Percentiles rank a stretch among this genome's conserved stretches.
These are phyloP conservation scores for Entomobrya multifasciata DNA, from an alignment of 2,888 invertebrate species.

Conservation along the genomic window DNA sequence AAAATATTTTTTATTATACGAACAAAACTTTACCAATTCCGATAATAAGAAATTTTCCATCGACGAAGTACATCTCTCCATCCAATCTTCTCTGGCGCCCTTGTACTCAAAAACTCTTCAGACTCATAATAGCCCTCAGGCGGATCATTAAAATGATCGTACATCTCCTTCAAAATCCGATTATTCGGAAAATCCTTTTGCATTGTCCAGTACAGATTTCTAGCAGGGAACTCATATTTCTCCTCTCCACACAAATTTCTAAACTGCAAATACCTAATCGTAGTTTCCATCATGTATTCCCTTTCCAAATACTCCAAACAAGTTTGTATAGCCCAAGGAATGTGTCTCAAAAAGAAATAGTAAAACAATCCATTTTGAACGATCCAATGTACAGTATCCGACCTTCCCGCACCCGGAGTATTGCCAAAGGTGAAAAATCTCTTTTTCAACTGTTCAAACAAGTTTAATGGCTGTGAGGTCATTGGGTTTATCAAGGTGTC, in stretches of 20 bases:
- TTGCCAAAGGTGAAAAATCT: conserved; percentile 58
- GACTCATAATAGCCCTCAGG: conserved; percentile 56
- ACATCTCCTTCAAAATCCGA: conserved; percentile 53
- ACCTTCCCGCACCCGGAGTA: conserved; percentile 15
- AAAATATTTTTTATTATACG: too few relatives aligned
- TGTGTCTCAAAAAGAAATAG: conserved; percentile 45
- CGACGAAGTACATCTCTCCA: conserved; percentile 11
- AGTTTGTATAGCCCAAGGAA: conserved; percentile 48
- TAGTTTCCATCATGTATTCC: conserved; percentile 51
- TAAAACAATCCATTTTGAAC: conserved; percentile 53
- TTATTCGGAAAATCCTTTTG: conserved; percentile 63
- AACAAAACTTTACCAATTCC: conserved; percentile 67
- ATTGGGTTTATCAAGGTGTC: not conserved
- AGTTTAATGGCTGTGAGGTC: conserved; percentile 15
- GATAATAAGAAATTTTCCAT: conserved; percentile 53
- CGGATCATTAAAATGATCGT: conserved; percentile 50
- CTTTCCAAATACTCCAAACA: conserved; percentile 59
- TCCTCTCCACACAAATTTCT: conserved; percentile 61
- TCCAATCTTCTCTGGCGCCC: conserved; percentile 22
- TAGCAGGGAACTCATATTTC: conserved; percentile 56
- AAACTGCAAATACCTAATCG: conserved; percentile 59
- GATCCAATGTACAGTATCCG: conserved; percentile 47
- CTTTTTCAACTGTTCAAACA: conserved; percentile 42
- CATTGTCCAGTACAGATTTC: conserved; percentile 62
- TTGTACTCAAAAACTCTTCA: conserved; percentile 39